Conservation (phyloP, 1,140 invertebrate genomes). For the Diorhabda sublineata region DNA sequence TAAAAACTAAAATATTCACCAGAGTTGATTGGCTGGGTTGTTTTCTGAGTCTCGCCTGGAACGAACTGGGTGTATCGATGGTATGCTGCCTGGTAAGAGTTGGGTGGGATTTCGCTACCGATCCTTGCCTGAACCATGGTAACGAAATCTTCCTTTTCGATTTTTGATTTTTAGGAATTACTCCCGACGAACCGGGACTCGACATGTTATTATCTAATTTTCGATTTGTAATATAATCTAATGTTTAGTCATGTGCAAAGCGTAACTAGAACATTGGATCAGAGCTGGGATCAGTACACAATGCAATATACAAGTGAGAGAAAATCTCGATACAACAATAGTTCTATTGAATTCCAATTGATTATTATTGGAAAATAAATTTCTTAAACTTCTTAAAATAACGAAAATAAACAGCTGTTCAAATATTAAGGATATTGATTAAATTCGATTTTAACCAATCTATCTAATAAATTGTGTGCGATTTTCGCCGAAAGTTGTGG, state of each 20-base stretch:
- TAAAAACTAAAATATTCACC: constrained; percentile 34
- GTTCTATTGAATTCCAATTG: no score
- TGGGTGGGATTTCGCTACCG: constrained; percentile 64
- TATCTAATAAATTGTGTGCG: no score
- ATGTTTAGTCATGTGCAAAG: no score
- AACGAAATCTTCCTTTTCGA: constrained; percentile 79
- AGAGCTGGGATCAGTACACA: neutral
- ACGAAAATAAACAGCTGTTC: no score
- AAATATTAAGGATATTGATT: no score
- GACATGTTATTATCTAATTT: neutral
- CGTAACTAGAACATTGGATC: neutral
- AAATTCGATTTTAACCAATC: no score
- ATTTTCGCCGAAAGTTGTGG: no score
- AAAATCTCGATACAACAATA: no score
- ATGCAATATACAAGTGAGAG: neutral
- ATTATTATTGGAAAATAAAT: no score
- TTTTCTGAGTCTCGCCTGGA: constrained; percentile 62
- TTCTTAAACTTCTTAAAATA: no score
- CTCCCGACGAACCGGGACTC: constrained; percentile 39
- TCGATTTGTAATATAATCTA: no score
- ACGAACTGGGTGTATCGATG: constrained; percentile 82
- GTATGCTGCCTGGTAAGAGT: constrained; percentile 77
- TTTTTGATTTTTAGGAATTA: constrained; percentile 55
- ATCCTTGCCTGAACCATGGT: constrained; percentile 81
- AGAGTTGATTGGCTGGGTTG: constrained; percentile 53